phyloP scores from a whole-genome alignment of 2,113 vertebrate species.

The Coptodon rendalli region DNA sequence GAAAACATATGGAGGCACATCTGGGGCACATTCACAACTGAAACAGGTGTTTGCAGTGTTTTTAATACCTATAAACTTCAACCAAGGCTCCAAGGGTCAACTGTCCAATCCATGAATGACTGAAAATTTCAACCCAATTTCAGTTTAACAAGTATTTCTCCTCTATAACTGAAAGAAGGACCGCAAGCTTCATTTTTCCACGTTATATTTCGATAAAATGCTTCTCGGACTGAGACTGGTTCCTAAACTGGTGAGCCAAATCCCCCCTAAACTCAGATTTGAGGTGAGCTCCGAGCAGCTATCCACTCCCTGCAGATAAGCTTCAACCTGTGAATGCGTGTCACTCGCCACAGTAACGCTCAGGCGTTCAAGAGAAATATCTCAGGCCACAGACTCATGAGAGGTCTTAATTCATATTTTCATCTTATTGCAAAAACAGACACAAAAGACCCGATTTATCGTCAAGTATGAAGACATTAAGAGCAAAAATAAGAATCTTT shows the following conservation, averaged over 20 bases:
- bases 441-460: not conserved
- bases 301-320: not conserved
- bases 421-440: not conserved
- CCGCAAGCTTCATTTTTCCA: rapidly evolving
- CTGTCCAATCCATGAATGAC: not conserved
- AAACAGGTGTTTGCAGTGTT: not conserved
- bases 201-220: rapidly evolving
- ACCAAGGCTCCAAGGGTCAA: not conserved
- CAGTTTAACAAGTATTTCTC: not conserved
- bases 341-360: not conserved
- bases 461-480: not conserved
- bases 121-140: not conserved
- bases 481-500: not conserved
- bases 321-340: not conserved
- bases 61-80: not conserved
- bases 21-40: not conserved
- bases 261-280: not conserved
- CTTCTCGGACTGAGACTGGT: not conserved
- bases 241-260: not conserved
- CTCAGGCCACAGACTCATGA: not conserved
- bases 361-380: not conserved
- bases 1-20: not conserved
- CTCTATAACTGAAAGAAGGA: not conserved
- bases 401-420: not conserved
- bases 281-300: not conserved